Base-by-base conservation (phyloP, 2,888 invertebrate species). In the Metacarcinus magister region DNA sequence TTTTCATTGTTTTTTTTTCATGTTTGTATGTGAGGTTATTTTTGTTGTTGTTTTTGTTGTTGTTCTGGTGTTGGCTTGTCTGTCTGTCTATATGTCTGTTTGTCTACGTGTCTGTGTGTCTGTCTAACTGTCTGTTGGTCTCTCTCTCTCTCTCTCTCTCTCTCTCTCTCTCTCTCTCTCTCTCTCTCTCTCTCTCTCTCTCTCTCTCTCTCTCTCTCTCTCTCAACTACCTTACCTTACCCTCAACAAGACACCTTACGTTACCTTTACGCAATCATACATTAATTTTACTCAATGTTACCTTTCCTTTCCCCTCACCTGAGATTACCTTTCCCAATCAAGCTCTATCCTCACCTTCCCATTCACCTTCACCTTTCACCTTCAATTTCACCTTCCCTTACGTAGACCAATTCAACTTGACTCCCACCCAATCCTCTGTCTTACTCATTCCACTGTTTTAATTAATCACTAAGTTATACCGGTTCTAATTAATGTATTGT, bases 181-280 rank as follows among this genome's bases (percentile, higher is more conserved):
- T 94, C 87, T 67, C 32, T 75, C 75, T 94, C 94, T 94, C 94
- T 4, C 23, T 94, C 75, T 94, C 82, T 94, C 2, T 60, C 39
- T 75, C 43, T 94, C 43, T 67, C 23, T 82, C 43, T 94, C 8
- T 82, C 28, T 94, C 82, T 8, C 1, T 7, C 7, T 75, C 7
- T 54, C 54, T 54, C n/a, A 54, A 13, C 54, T 54, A 13, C 0
- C 75, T 75, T 94, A 43, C 7, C 32, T 0, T 2, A 75, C 60
- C 43, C 28, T 94, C n/a, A n/a, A n/a, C n/a, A n/a, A n/a, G n/a
- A n/a, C n/a, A n/a, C n/a, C n/a, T n/a, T n/a, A n/a, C n/a, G n/a
- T n/a, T n/a, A n/a, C n/a, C n/a, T n/a, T n/a, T n/a, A n/a, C n/a
- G n/a, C n/a, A n/a, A n/a, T n/a, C n/a, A n/a, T n/a, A n/a, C n/a